Evolutionary conservation across 1,140 invertebrate species (phyloP), one percentile per base, ranked within the genome.

Genomic region (Brachionus koreanus): DNA sequence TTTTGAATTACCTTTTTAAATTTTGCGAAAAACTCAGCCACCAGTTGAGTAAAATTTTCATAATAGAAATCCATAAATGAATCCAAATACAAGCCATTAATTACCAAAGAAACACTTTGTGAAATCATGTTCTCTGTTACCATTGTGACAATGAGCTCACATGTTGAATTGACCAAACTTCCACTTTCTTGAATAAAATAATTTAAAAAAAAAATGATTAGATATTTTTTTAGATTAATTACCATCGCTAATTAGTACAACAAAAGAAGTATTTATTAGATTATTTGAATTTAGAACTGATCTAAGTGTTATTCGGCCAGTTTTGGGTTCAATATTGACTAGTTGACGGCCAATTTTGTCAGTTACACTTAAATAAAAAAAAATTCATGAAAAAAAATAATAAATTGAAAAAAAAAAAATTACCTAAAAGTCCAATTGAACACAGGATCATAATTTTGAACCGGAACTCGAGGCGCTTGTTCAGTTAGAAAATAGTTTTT

Each of bases 401-500:
- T 10, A 7, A 37, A 16, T 6, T 65, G 3, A 25, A 10, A n/a
- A 42, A 69, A 23, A 39, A 69, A 69, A 69, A 23, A n/a, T 69
- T 69, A 69, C 65, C 16, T 16, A 79, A 79, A 79, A 12, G 19
- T 79, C 35, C 33, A 65, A 35, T 79, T 79, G 46, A 37, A 39
- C 1, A 37, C 61, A n/a, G 39, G 39, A 37, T 79, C 76, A 61
- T 37, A 61, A 42, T 57, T 42, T 79, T 57, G 9, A 16, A 79
- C 49, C 1, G 76, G 76, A 5, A 79, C 76, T 29, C 35, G 0
- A 12, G 76, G 49, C 5, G 76, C 23, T 37, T 57, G 23, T n/a
- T 79, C 76, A 35, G 76, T 79, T 16, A 79, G 23, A 61, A 61
- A 79, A 65, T 42, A 43, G 39, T 79, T 79, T 61, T 79, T 79